Evolutionary conservation across 2,797 vertebrate species (phyloP).

Genomic region (Echeneis naucrates): DNA sequence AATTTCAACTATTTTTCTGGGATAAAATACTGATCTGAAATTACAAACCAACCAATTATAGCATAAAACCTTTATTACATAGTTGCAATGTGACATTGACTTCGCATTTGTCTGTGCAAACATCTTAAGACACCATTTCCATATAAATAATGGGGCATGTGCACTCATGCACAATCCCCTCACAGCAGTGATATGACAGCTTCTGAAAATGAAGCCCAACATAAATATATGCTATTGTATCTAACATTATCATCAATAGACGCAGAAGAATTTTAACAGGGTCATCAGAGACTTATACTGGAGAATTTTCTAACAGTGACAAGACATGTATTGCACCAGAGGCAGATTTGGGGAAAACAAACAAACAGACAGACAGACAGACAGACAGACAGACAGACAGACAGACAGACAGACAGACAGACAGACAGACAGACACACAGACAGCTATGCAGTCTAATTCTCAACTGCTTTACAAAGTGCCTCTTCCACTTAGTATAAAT

Average conservation of each 20-base stretch:
- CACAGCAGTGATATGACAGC: slow-evolving; percentile 70
- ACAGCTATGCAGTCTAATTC: slow-evolving; percentile 27
- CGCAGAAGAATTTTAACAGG: slow-evolving; percentile 45
- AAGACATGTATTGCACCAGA: slow-evolving; percentile 80
- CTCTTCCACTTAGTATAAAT: slow-evolving; percentile 42
- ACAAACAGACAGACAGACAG: neutral
- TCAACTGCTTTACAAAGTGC: slow-evolving; percentile 53
- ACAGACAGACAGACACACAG: neutral
- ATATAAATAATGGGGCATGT: slow-evolving; percentile 70
- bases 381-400: neutral
- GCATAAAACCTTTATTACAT: slow-evolving; percentile 71
- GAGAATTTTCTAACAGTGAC: slow-evolving; percentile 69
- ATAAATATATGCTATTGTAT: slow-evolving; percentile 47
- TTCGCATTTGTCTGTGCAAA: slow-evolving; percentile 74
- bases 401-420: neutral
- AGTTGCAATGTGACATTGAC: slow-evolving; percentile 64
- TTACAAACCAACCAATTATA: too few relatives aligned
- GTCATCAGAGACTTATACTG: slow-evolving; percentile 15
- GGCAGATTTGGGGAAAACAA: slow-evolving; percentile 9
- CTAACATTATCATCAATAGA: slow-evolving; percentile 32
- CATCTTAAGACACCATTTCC: slow-evolving; percentile 52
- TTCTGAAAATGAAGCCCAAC: slow-evolving; percentile 78
- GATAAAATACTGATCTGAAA: neutral
- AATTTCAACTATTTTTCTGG: neutral
- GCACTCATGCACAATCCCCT: slow-evolving; percentile 49